Conservation (phyloP, 1,140 invertebrate genomes). For the Euglossa dilemma region DNA sequence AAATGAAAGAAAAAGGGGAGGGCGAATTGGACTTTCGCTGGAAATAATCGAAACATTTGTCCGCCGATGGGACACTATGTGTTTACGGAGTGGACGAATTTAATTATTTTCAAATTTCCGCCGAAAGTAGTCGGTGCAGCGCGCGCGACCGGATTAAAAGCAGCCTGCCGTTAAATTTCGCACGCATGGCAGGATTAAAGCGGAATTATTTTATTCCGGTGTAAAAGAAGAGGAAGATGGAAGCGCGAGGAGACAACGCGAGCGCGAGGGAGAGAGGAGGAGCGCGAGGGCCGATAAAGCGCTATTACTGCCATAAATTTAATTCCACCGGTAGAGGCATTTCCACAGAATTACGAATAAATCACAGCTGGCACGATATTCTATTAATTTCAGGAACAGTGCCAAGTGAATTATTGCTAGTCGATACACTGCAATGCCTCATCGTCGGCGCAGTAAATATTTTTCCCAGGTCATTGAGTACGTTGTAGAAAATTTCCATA, state of each 20-base stretch:
- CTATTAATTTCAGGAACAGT: conserved; percentile 63
- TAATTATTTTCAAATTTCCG: conserved; percentile 48
- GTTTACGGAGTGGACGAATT: conserved; percentile 14
- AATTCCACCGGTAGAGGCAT: conserved; percentile 37
- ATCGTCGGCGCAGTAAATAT: conserved; percentile 53
- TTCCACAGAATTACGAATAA: conserved; percentile 64
- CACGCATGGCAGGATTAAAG: conserved; percentile 34
- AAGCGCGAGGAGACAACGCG: neutral
- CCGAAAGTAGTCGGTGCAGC: neutral
- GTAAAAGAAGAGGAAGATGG: conserved; percentile 2
- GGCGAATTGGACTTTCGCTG: neutral
- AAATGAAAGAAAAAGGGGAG: neutral
- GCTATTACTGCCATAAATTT: conserved; percentile 47
- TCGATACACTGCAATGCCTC: conserved; percentile 41
- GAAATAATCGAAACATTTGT: conserved; percentile 1
- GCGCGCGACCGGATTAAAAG: conserved; percentile 21
- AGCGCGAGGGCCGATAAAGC: conserved; percentile 13
- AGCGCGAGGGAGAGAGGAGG: conserved; percentile 6
- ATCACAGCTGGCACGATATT: conserved; percentile 60
- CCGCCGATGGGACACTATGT: neutral
- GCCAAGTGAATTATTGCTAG: conserved; percentile 57
- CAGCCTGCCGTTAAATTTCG: conserved; percentile 37
- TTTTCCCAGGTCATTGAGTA: conserved; percentile 19
- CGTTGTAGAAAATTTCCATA: conserved; percentile 7
- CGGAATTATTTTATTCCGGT: conserved; percentile 41